Evolutionary conservation across 2,113 vertebrate species (phyloP).

Genomic region (Spilogale gracilis): DNA sequence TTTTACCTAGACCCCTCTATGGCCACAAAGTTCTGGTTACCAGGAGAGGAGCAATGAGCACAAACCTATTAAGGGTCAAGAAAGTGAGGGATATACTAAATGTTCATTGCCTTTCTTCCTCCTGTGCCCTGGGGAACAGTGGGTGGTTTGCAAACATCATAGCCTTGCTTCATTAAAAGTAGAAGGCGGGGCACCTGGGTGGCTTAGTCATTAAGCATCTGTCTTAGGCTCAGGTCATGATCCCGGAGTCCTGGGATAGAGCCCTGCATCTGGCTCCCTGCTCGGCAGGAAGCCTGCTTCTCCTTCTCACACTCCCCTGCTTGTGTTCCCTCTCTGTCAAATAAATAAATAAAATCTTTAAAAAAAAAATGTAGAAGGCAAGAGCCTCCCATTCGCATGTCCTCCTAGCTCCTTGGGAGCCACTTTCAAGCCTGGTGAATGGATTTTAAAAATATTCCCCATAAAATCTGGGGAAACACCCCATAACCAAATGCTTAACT

Average conservation of each 20-base stretch:
- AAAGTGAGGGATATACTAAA: not conserved
- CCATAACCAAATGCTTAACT: not conserved
- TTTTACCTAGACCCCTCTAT: not conserved
- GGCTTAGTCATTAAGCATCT: too few relatives aligned
- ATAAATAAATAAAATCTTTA: too few relatives aligned
- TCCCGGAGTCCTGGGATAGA: too few relatives aligned
- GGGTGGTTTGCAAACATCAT: not conserved
- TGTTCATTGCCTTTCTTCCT: not conserved
- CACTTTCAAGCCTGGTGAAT: not conserved
- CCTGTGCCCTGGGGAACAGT: not conserved
- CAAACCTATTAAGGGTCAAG: not conserved
- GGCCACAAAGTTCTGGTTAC: not conserved
- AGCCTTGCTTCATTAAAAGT: not conserved
- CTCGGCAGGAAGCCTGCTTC: too few relatives aligned
- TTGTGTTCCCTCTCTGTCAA: too few relatives aligned
- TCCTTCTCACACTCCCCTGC: too few relatives aligned
- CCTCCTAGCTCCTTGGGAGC: not conserved
- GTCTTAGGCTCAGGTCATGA: too few relatives aligned
- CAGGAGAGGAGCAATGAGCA: not conserved
- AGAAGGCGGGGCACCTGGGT: not conserved
- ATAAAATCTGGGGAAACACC: not conserved
- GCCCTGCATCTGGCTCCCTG: too few relatives aligned
- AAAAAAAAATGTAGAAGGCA: not conserved
- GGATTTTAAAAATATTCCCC: not conserved
- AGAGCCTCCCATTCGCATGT: not conserved